Percentiles rank a stretch among this genome's conserved stretches.
These are phyloP conservation scores for Hypercompe scribonia DNA, from an alignment of 2,888 invertebrate genomes.

Conservation along the genomic window DNA sequence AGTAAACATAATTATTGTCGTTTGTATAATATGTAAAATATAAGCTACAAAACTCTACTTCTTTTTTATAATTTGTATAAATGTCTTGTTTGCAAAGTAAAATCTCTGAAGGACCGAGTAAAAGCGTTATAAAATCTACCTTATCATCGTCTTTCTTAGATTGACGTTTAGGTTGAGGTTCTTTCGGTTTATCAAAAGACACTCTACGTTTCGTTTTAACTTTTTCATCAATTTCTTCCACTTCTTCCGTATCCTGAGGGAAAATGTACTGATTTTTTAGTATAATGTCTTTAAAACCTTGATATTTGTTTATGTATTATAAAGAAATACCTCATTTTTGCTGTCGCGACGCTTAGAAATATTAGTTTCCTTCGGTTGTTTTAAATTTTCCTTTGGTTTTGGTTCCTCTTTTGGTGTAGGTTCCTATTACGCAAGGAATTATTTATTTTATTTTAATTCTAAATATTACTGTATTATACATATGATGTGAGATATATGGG, in stretches of 20 bases:
- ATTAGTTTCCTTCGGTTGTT: constrained; percentile 50
- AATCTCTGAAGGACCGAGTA: background rate
- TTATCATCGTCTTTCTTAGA: constrained; percentile 47
- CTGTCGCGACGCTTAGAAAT: constrained; percentile 58
- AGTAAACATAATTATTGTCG: background rate
- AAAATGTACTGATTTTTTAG: constrained; percentile 28
- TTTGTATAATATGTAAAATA: background rate
- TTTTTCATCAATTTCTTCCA: constrained; percentile 56
- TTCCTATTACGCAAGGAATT: constrained; percentile 62
- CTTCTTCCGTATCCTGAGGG: constrained; percentile 61
- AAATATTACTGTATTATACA: background rate
- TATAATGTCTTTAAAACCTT: background rate
- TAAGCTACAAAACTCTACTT: background rate
- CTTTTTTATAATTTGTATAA: background rate
- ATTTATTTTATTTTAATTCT: constrained; percentile 7
- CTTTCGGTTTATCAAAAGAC: constrained; percentile 47
- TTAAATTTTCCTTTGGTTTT: constrained; percentile 8
- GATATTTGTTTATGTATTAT: background rate
- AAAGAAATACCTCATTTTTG: constrained; percentile 64
- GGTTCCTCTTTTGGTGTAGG: constrained; percentile 28
- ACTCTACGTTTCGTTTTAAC: constrained; percentile 57
- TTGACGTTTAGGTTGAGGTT: constrained; percentile 41
- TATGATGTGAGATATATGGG: constrained; percentile 29
- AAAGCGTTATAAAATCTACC: constrained; percentile 45
- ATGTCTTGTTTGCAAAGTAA: background rate